Percentiles rank a stretch among this genome's conserved stretches.
phyloP scores from a whole-genome alignment of 2,888 invertebrate species.

The Anagyrus pseudococci region DNA sequence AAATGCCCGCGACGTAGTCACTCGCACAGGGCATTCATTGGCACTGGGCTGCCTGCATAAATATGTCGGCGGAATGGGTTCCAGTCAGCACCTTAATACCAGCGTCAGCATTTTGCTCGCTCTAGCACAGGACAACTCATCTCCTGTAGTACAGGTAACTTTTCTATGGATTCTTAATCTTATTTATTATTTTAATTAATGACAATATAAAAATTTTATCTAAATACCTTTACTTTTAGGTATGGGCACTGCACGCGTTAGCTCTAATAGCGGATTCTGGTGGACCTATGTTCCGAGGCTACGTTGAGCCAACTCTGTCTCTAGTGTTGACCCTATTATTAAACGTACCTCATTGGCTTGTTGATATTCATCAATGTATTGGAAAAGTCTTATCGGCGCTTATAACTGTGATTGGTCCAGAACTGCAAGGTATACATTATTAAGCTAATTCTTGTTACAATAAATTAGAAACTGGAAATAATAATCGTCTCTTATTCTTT shows the following conservation, averaged over 20 bases:
- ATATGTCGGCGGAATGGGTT: slow-evolving; percentile 95
- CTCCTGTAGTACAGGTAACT: slow-evolving; percentile 89
- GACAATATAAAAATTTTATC: neutral
- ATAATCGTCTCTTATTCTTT: slow-evolving; percentile 14
- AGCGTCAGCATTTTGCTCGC: slow-evolving; percentile 94
- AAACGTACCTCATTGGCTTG: slow-evolving; percentile 87
- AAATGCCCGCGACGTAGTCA: slow-evolving; percentile 85
- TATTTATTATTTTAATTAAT: slow-evolving; percentile 2
- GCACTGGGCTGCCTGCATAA: slow-evolving; percentile 96
- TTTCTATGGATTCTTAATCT: neutral
- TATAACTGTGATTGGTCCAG: slow-evolving; percentile 98
- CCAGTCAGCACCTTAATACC: slow-evolving; percentile 91
- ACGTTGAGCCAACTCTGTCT: slow-evolving; percentile 93
- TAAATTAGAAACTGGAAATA: neutral
- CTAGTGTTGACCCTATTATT: slow-evolving; percentile 88
- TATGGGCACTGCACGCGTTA: slow-evolving; percentile 96
- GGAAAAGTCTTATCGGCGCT: slow-evolving; percentile 93
- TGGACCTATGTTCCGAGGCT: slow-evolving; percentile 98
- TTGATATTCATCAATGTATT: slow-evolving; percentile 91
- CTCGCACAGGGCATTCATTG: slow-evolving; percentile 85
- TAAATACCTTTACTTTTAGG: slow-evolving; percentile 62
- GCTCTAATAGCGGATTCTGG: slow-evolving; percentile 96
- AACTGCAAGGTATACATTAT: slow-evolving; percentile 77
- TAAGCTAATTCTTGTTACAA: neutral
- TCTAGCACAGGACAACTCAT: slow-evolving; percentile 90